Evolutionary conservation across 2,888 invertebrate genomes (phyloP).

Genomic region (Cepaea hortensis): DNA sequence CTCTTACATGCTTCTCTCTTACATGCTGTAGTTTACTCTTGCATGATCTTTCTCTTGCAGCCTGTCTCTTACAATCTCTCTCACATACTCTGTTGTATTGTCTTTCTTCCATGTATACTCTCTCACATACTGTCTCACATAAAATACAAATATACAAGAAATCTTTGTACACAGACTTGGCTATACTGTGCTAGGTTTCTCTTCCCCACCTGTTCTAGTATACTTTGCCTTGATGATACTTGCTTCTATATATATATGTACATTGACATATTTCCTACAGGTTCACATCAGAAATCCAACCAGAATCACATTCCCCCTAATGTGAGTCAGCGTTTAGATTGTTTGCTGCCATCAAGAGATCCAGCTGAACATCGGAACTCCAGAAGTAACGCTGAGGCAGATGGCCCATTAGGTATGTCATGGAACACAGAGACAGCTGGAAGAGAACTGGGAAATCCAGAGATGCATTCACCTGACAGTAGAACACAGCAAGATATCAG

Average conservation of each 20-base stretch:
- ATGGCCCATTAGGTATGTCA: neutral
- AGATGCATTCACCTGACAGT: neutral
- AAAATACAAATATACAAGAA: neutral
- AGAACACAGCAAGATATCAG: constrained; percentile 49
- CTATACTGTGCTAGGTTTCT: neutral
- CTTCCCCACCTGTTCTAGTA: no score
- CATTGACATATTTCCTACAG: neutral
- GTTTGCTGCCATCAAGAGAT: neutral
- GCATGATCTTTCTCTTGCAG: no score
- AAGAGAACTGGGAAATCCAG: constrained; percentile 1
- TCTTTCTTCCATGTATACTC: neutral
- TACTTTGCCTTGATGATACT: no score
- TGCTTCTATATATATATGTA: no score
- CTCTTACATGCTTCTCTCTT: no score
- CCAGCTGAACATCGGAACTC: neutral
- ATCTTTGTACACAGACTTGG: neutral
- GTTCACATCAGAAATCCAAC: neutral
- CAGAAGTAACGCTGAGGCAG: neutral
- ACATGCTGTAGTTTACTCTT: no score
- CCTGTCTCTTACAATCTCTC: no score
- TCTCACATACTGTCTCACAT: neutral
- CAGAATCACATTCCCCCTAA: neutral
- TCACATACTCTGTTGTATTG: neutral
- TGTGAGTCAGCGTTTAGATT: neutral
- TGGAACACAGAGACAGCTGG: constrained; percentile 11